Percentiles rank a stretch among this genome's conserved stretches.
Conservation (phyloP, 2,797 vertebrate species). For the Hippoglossus hippoglossus region DNA sequence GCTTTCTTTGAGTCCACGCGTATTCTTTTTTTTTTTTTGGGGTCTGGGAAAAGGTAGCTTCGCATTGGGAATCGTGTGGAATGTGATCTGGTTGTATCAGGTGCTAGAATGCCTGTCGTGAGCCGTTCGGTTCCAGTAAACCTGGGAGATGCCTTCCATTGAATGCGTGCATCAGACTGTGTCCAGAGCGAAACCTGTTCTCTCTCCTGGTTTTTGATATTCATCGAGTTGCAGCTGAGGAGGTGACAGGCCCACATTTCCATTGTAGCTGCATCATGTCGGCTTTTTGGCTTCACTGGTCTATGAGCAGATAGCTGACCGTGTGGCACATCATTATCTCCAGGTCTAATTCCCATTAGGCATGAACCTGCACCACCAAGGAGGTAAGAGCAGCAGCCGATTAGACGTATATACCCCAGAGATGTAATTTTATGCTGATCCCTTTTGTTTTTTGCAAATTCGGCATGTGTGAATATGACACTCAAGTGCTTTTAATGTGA, state of each 20-base stretch:
- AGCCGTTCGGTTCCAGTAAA: neutral
- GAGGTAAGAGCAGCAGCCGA: neutral
- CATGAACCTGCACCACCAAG: neutral
- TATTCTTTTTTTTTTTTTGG: neutral
- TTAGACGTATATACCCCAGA: neutral
- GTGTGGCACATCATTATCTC: conserved; percentile 1
- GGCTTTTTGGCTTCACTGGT: neutral
- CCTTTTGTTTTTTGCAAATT: neutral
- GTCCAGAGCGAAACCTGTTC: neutral
- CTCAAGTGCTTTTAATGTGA: conserved; percentile 1
- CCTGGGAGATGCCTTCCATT: neutral
- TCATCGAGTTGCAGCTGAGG: neutral
- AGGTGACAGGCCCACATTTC: neutral
- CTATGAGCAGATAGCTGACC: conserved; percentile 8
- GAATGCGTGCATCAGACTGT: neutral
- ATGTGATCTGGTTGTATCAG: neutral
- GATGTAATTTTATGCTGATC: neutral
- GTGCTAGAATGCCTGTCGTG: neutral
- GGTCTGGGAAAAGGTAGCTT: neutral
- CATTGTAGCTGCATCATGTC: neutral
- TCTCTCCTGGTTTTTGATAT: neutral
- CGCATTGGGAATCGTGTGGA: neutral
- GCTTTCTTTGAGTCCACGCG: neutral
- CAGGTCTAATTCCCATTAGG: neutral
- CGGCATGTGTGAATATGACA: neutral